Conservation (phyloP, 2,888 invertebrate species). For the Galerucella calmariensis region DNA sequence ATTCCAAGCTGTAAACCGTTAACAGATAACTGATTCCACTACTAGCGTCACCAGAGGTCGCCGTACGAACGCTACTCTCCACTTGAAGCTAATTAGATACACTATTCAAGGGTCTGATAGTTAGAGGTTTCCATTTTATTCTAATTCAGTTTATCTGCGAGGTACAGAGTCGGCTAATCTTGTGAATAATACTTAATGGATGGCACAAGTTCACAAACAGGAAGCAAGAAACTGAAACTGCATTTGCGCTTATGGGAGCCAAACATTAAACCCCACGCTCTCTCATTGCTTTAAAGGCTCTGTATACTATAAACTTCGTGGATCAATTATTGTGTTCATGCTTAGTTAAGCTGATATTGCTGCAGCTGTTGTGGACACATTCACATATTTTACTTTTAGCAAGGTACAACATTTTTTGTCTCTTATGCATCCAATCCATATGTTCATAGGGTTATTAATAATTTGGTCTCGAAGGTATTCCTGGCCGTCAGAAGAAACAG, state of each 20-base stretch:
- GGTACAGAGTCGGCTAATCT: slow-evolving; percentile 45
- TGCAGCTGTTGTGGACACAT: background rate
- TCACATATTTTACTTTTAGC: too few relatives aligned
- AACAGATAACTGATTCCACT: slow-evolving; percentile 13
- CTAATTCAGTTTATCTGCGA: slow-evolving; percentile 50
- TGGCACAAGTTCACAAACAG: slow-evolving; percentile 40
- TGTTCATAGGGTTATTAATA: too few relatives aligned
- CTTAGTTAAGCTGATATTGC: slow-evolving; percentile 8
- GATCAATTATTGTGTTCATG: slow-evolving; percentile 27
- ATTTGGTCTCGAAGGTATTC: too few relatives aligned
- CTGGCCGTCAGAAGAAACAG: too few relatives aligned
- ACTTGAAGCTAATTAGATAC: slow-evolving; percentile 50
- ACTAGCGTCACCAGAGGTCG: slow-evolving; percentile 21
- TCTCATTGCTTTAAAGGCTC: slow-evolving; percentile 23
- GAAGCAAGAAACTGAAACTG: slow-evolving; percentile 45
- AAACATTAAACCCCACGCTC: too few relatives aligned
- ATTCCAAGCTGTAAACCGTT: background rate
- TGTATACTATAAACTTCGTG: slow-evolving; percentile 19
- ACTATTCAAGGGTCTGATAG: slow-evolving; percentile 47
- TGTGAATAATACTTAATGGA: slow-evolving; percentile 45
- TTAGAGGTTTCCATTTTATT: slow-evolving; percentile 50
- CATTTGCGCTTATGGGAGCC: slow-evolving; percentile 43
- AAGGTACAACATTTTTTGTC: too few relatives aligned
- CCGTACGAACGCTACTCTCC: slow-evolving; percentile 47
- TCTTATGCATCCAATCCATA: too few relatives aligned